Conservation (phyloP, 92 coral and sea anemone genomes). For the Pocillopora meandrina region DNA sequence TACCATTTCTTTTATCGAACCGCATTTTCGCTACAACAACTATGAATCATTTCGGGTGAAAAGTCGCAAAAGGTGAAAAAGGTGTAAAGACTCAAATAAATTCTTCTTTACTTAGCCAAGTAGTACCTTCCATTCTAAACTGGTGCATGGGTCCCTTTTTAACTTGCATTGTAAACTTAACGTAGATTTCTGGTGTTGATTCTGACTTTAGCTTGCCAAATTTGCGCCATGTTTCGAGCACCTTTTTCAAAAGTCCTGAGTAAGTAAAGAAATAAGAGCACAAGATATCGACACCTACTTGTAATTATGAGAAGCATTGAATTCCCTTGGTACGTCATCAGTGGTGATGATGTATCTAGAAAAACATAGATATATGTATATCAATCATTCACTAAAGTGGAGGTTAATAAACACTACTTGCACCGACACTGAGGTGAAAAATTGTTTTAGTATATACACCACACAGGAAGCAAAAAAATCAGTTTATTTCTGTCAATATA, state of each 20-base stretch:
- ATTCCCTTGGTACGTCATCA: constrained; percentile 16
- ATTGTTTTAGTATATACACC: no score
- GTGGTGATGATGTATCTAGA: constrained; percentile 23
- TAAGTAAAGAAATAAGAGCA: constrained; percentile 4
- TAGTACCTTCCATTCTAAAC: not conserved
- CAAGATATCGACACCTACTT: constrained; percentile 10
- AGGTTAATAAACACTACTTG: no score
- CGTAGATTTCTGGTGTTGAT: no score
- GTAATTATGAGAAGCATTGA: constrained; percentile 20
- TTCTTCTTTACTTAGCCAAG: constrained; percentile 16
- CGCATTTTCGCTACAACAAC: not conserved
- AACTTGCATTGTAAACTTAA: no score
- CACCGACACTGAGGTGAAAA: no score
- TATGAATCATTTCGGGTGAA: not conserved
- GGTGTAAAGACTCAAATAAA: constrained; percentile 3
- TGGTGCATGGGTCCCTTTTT: not conserved
- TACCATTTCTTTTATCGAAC: not conserved
- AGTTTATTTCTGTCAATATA: constrained; percentile 13
- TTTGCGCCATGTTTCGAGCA: constrained; percentile 1
- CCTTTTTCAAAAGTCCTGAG: not conserved
- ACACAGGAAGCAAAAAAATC: no score
- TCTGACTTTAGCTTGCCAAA: not conserved
- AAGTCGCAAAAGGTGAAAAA: no score
- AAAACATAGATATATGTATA: no score
- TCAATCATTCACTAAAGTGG: no score